Evolutionary conservation across 1,140 invertebrate genomes (phyloP), one percentile per base, ranked within the genome.

Genomic region (Frieseomelitta varia): DNA sequence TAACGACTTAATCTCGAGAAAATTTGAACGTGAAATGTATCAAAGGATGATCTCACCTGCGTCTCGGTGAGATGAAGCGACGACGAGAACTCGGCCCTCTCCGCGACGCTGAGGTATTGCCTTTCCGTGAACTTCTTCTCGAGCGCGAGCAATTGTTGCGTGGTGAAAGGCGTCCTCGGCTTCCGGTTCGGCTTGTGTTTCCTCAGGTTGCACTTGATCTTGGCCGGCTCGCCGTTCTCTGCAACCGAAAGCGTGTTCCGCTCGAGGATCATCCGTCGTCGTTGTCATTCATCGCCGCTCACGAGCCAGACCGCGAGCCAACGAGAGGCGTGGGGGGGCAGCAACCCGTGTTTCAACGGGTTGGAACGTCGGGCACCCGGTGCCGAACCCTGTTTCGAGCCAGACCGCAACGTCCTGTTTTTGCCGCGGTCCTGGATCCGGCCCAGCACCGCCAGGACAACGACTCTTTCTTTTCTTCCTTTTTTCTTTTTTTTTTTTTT

Each of bases 121-220:
- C 99, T 99, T 94, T 98, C 97, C 17, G 97, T 96, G 95, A 99
- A 99, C 95, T 99, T 99, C 95, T 98, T 98, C 95, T 99, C 99
- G 80, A 99, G 95, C 14, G 98, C 97, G 53, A 99, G 94, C 55
- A 99, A 95, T 93, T 99, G 99, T 93, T 99, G 98, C 6, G 98
- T 99, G 15, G 98, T 99, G 95, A 99, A 99, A 1, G 99, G 99
- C 0, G 99, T 99, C 75, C 99, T 96, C 1, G 99, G 99, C 94
- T 99, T 99, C 81, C 99, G 95, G 95, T 99, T 99, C 39, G 98
- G 98, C 92, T 99, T 99, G 96, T 98, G 97, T 91, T 99, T 99
- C 85, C 98, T 95, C 76, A 99, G 95, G 93, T 99, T 98, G 95
- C 98, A 99, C 94, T 99, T 99, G 72, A 98, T 95, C 93, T 98